Base-by-base conservation (phyloP, 2,797 vertebrate species). In the Cirrhinus mrigala region DNA sequence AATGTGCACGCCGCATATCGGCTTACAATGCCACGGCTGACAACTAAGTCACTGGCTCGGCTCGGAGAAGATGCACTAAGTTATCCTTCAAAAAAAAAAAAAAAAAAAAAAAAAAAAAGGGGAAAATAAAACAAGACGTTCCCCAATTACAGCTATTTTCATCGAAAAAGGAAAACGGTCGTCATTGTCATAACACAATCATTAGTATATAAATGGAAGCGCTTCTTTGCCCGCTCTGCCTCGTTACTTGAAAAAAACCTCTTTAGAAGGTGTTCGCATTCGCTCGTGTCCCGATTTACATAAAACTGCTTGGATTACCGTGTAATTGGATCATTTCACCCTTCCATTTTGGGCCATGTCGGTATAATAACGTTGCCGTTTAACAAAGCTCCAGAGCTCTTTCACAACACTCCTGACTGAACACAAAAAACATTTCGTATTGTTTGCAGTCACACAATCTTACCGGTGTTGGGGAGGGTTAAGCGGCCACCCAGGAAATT, bases 401-500 rank as follows among this genome's bases (percentile, higher is more conserved):
- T 71, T 69, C 50, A 66, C 70, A 82, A 74, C 44, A 74, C 27
- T 66, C 33, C 60, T 52, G 29, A 83, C 73, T 64, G 54, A 83
- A 68, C 60, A n/a, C 37, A 27, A 58, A 29, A 80, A 22, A 46
- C 37, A 82, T 29, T 12, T 20, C 15, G 18, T 58, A 40, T n/a
- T 27, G 82, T 83, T 66, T 66, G 44, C 73, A 24, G 62, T 80
- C 77, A 20, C 20, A 64, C 33, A 64, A 62, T 71, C 88, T 52
- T 92, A 99, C 98, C 98, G 93, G 98, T 98, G 90, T 95, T 98
- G 71, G 98, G 98, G 83, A 99, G 96, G 73, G 98, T 98, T 77
- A 99, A 94, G 70, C 98, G 95, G 10, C 98, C 98, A 29, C 98
- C 98, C 74, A 99, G 90, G 94, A 99, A 99, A 94, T 99, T 99